Base-by-base conservation (phyloP, 2,797 vertebrate genomes). In the Melanotaenia trifasciata region DNA sequence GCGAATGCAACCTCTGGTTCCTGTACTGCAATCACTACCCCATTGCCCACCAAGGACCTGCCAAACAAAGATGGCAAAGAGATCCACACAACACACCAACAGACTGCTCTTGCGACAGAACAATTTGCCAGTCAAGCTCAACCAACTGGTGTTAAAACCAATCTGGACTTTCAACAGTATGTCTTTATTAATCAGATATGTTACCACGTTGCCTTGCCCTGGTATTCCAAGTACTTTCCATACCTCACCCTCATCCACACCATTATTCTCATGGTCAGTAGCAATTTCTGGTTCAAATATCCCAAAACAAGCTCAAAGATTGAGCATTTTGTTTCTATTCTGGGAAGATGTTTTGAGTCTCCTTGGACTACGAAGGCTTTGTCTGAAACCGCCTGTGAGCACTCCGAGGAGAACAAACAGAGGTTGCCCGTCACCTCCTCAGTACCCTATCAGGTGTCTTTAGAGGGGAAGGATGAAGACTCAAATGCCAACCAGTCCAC, bases 211-310 rank as follows among this genome's bases (percentile, higher is more conserved):
- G 96, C 97, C 90, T 96, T 99, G 86, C 98, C 98, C 2, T 99
- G 98, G 98, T 99, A 98, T 89, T 98, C 97, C 24, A 99, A 99
- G 89, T 99, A 99, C 93, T 98, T 99, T 78, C 98, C 98, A 9
- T 99, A 99, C 90, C 97, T 99, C 79, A 97, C 96, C 72, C 97
- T 99, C 53, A 99, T 99, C 78, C 97, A 99, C 87, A 99, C 97
- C 43, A 92, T 99, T 16, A 94, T 99, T 88, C 95, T 99, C 72
- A 99, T 99, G 96, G 97, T 99, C 86, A 99, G 98, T 89, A 99
- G 98, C 92, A 99, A 99, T 78, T 99, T 99, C 86, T 99, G 98
- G 98, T 99, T 99, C 89, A 99, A 99, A 82, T 99, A 99, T 87
- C 98, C 98, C 67, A 99, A 99, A 92, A 99, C 98, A 0, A 99